Evolutionary conservation across 2,797 vertebrate genomes (phyloP).

Genomic region (Parauchenoglanis punctatus): DNA sequence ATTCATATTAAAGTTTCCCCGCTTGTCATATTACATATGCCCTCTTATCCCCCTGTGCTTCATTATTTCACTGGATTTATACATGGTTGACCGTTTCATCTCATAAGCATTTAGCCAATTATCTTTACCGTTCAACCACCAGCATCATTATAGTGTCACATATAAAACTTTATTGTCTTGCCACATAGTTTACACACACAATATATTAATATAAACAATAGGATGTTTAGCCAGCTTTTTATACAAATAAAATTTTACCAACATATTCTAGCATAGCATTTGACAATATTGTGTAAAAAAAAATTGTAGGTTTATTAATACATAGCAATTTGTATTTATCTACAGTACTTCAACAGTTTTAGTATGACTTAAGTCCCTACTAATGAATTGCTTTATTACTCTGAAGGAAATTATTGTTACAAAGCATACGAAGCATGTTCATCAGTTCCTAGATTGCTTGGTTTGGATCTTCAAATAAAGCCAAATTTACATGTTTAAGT

Average conservation of each 20-base stretch:
- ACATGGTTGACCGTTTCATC: slow-evolving; percentile 17
- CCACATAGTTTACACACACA: background rate
- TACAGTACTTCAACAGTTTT: background rate
- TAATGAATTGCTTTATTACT: background rate
- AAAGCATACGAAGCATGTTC: background rate
- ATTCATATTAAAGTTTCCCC: slow-evolving; percentile 38
- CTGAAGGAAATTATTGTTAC: background rate
- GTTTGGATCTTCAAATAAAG: background rate
- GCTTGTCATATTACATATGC: slow-evolving; percentile 40
- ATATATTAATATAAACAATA: background rate
- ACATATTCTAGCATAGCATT: background rate
- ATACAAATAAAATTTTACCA: background rate
- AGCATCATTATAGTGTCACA: background rate
- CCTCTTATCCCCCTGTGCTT: slow-evolving; percentile 24
- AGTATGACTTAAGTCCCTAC: background rate
- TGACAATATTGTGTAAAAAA: background rate
- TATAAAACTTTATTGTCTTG: slow-evolving; percentile 13
- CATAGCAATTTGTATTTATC: background rate
- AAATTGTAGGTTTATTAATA: background rate
- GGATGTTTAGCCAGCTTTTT: background rate
- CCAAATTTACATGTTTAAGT: background rate
- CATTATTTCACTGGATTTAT: slow-evolving; percentile 31
- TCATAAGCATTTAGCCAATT: slow-evolving; percentile 19
- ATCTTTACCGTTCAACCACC: slow-evolving; percentile 8
- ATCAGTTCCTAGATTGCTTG: background rate